Base-by-base conservation (phyloP, 2,888 invertebrate species). In the Hipparchia sbordonii region DNA sequence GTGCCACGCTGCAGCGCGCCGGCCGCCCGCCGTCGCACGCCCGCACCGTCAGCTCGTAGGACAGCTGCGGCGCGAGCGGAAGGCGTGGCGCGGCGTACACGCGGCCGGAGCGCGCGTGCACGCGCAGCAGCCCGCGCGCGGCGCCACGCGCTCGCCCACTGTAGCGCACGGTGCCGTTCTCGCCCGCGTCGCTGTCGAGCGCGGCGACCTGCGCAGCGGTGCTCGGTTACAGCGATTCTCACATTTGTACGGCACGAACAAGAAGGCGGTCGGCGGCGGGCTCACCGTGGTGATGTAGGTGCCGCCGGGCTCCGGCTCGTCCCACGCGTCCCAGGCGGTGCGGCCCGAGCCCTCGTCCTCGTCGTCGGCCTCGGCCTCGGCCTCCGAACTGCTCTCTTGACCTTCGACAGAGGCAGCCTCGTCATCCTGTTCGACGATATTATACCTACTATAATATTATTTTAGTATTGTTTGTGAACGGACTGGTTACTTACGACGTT, bases 151-250 rank as follows among this genome's bases (percentile, higher is more conserved):
- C 91, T 10, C 92, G 88, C 79, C 83, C 84, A 82, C 96, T 96
- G 94, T 98, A 98, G 39, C 96, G 96, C 78, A 98, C 95, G 79
- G 96, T 95, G 71, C 97, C 97, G 92, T 98, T 98, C 77, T 95
- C 95, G 8, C 97, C 98, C 70, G 94, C 93, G 89, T 99, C 98
- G 79, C 95, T 94, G 89, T 99, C 98, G 78, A 96, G 95, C 12
- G 98, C 98, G 78, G 97, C 93, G 78, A 98, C 97, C 96, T 97
- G 90, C 13, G n/a, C 7, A 1, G 9, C 6, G 7, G 1, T 46
- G 12, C 12, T 39, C 1, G 39, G 10, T 33, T 7, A 12, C 9
- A 10, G 6, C 13, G 13, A 13, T 45, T 2, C 5, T 6, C 45
- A 2, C 12, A 13, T 7, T 13, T n/a, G 23, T 57, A 57, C 39